Conservation (phyloP, 1,140 invertebrate species). For the Tachypleus tridentatus region DNA sequence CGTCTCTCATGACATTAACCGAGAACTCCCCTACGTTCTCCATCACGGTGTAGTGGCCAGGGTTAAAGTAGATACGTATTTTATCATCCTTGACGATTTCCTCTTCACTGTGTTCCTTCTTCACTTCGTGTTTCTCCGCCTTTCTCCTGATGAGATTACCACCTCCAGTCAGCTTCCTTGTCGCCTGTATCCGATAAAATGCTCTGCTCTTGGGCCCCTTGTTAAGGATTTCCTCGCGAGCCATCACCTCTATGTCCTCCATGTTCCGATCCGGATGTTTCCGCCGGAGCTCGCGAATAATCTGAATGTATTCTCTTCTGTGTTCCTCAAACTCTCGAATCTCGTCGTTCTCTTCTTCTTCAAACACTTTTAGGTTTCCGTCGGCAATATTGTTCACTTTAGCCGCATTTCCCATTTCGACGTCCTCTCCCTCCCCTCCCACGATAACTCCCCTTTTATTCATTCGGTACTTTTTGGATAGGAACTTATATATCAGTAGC, state of each 20-base stretch:
- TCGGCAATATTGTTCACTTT: conserved; percentile 27
- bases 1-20: conserved; percentile 68
- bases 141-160: conserved; percentile 81
- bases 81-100: conserved; percentile 47
- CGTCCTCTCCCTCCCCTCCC: conserved; percentile 57
- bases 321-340: conserved; percentile 82
- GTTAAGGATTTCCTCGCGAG: conserved; percentile 84
- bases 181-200: conserved; percentile 92
- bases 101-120: conserved; percentile 38
- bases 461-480: conserved; percentile 80
- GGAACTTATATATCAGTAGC: conserved; percentile 79
- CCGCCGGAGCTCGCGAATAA: conserved; percentile 74
- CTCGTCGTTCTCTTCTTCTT: conserved; percentile 54
- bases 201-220: conserved; percentile 90
- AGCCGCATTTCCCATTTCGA: conserved; percentile 51
- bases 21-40: conserved; percentile 93
- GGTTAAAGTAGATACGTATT: conserved; percentile 78
- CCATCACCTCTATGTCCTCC: conserved; percentile 82
- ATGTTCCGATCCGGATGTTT: conserved; percentile 73
- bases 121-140: conserved; percentile 49
- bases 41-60: conserved; percentile 95
- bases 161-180: conserved; percentile 88
- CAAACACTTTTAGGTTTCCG: conserved; percentile 34
- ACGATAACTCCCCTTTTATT: conserved; percentile 83
- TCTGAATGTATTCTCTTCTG: conserved; percentile 81